Evolutionary conservation across 2,888 invertebrate species (phyloP), one percentile per base, ranked within the genome.

Genomic region (Sthenelais limicola): DNA sequence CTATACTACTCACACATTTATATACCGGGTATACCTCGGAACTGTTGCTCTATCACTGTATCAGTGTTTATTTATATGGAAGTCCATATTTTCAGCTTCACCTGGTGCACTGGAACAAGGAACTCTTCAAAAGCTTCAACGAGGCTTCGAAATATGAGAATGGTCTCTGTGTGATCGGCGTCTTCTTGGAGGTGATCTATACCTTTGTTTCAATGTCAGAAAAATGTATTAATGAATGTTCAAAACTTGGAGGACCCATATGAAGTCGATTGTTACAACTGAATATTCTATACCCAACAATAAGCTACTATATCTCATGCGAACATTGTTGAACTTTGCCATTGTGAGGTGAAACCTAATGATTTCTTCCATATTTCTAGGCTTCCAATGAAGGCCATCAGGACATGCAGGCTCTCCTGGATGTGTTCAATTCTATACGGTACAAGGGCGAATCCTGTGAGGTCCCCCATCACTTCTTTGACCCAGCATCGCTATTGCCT

Each of bases 71-170:
- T 52, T 15, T 21, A 24, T 9, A n/a, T 18, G 15, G n/a, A n/a
- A n/a, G 4, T 48, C 18, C 3, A 3, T 30, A 28, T 33, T 21
- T 51, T 7, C 73, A 73, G 68, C 33, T 96, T 32, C 96, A 96
- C 86, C 90, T 96, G 81, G 96, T 96, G 4, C 96, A 96, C 87
- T 96, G 95, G 95, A 96, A 96, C 87, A 92, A 92, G 73, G 92
- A 91, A 77, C 94, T 94, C 86, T 96, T 95, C 88, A 88, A 90
- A 81, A 92, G 92, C 77, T 94, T 95, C 86, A 89, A 89, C 18
- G 94, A 95, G 86, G 96, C 96, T 2, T 94, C 93, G 1, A 92
- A 92, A 66, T 92, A 94, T 80, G 90, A 92, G 0, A 95, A 96
- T 85, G 96, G 96, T 33, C 90, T 96, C 56, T 94, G 95, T 24